A percentile compares a stretch with the other conserved stretches of the same genome.
These are phyloP conservation scores for Agrenia bidenticulata DNA, from an alignment of 2,888 invertebrate genomes.

Conservation along the genomic window DNA sequence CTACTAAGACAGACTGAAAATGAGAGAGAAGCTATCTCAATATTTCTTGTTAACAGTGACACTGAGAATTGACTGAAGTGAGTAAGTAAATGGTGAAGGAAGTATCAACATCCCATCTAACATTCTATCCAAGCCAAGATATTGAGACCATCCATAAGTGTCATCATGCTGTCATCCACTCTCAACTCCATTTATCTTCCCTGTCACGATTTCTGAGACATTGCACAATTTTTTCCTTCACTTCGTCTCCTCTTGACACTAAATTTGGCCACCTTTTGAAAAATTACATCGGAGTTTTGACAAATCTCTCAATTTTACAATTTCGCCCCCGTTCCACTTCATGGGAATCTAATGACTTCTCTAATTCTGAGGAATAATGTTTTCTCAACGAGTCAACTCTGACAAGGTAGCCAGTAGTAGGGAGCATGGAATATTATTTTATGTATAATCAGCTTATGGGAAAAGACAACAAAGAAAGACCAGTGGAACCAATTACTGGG, in stretches of 20 bases:
- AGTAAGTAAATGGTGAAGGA: slow-evolving; percentile 28
- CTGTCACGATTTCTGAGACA: slow-evolving; percentile 52
- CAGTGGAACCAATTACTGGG: slow-evolving; percentile 7
- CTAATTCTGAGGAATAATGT: slow-evolving; percentile 1
- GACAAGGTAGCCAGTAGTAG: not conserved
- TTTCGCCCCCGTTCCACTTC: not conserved
- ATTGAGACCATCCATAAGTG: slow-evolving; percentile 52
- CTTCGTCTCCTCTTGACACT: slow-evolving; percentile 28
- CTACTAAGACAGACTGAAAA: not conserved
- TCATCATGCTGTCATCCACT: slow-evolving; percentile 53
- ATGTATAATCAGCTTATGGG: not conserved
- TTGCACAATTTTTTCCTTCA: slow-evolving; percentile 47
- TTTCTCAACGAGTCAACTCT: not conserved
- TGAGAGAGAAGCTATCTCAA: slow-evolving; percentile 16
- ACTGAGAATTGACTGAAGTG: slow-evolving; percentile 11
- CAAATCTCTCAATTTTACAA: slow-evolving; percentile 30
- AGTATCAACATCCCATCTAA: slow-evolving; percentile 29
- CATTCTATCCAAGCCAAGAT: slow-evolving; percentile 28
- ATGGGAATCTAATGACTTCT: slow-evolving; percentile 1
- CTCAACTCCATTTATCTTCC: slow-evolving; percentile 53
- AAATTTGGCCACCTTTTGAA: slow-evolving; percentile 46
- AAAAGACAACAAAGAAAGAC: slow-evolving; percentile 7
- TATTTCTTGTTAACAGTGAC: slow-evolving; percentile 24
- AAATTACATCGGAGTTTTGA: slow-evolving; percentile 38
- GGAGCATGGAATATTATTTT: not conserved